Conservation (phyloP, 2,113 vertebrate genomes). For the Panthera leo region DNA sequence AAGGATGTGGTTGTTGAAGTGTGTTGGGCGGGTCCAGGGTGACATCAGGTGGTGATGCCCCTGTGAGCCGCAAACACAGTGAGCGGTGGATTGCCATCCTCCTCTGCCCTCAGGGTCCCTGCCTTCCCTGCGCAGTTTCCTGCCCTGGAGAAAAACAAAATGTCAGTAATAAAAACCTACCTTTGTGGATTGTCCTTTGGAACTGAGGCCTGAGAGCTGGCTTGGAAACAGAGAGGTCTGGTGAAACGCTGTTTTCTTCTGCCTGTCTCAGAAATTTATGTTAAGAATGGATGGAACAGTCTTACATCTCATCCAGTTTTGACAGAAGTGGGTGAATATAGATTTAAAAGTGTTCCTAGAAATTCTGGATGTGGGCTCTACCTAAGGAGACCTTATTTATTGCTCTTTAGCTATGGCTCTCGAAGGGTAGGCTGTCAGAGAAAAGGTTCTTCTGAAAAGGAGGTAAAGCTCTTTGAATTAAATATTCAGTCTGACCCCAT, state of each 20-base stretch:
- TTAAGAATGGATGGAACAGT: background rate
- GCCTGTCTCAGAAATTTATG: background rate
- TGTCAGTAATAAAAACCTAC: background rate
- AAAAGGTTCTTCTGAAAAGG: background rate
- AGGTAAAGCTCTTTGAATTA: background rate
- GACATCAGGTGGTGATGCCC: fast-evolving
- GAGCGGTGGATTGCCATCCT: too few relatives aligned
- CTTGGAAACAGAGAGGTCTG: background rate
- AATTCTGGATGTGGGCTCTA: background rate
- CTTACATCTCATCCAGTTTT: background rate
- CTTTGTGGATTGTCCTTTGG: background rate
- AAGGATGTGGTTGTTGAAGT: too few relatives aligned
- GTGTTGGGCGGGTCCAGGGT: background rate
- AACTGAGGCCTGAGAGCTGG: background rate
- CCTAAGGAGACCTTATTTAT: background rate
- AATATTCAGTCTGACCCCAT: background rate
- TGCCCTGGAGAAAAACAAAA: background rate
- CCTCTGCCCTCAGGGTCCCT: too few relatives aligned
- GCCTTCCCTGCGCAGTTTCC: background rate
- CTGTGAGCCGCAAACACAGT: fast-evolving
- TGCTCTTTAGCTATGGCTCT: background rate
- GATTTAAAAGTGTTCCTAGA: background rate
- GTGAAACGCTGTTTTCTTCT: background rate
- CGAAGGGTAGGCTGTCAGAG: background rate
- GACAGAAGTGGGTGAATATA: background rate